Conservation (phyloP, 2,113 vertebrate genomes). For the Sinocyclocheilus grahami region DNA sequence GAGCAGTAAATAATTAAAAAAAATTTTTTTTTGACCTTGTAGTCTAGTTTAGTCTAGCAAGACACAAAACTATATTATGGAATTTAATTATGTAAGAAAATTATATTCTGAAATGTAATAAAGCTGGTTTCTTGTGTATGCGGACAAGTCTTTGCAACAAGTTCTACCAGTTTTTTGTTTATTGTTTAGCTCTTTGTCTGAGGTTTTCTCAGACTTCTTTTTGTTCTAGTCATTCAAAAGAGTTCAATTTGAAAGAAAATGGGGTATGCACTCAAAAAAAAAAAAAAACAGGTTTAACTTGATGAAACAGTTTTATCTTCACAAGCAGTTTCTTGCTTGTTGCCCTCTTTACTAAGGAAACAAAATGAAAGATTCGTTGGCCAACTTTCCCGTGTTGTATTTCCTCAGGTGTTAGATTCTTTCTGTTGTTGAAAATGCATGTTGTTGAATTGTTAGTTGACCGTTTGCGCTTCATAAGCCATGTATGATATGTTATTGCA, state of each 20-base stretch:
- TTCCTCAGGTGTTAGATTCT: constrained; percentile 4
- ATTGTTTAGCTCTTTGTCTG: neutral
- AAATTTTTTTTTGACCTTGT: neutral
- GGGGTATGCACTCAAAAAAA: neutral
- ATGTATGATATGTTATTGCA: neutral
- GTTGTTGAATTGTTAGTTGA: neutral
- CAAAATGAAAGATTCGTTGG: neutral
- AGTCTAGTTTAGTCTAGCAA: neutral
- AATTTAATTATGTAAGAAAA: neutral
- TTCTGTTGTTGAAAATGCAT: neutral
- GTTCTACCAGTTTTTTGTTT: constrained; percentile 2
- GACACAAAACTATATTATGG: neutral
- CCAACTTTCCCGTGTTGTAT: neutral
- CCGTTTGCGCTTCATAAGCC: neutral
- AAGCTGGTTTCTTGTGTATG: neutral
- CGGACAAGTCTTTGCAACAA: neutral
- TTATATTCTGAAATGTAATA: neutral
- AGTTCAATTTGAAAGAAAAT: neutral
- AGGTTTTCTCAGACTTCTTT: neutral
- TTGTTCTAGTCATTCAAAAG: neutral
- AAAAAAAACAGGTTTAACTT: constrained; percentile 32
- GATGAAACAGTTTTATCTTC: neutral
- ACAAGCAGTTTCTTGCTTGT: neutral
- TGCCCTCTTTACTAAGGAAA: neutral
- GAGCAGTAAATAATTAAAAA: neutral